Evolutionary conservation across 2,797 vertebrate genomes (phyloP).

Genomic region (Parauchenoglanis ngamensis): DNA sequence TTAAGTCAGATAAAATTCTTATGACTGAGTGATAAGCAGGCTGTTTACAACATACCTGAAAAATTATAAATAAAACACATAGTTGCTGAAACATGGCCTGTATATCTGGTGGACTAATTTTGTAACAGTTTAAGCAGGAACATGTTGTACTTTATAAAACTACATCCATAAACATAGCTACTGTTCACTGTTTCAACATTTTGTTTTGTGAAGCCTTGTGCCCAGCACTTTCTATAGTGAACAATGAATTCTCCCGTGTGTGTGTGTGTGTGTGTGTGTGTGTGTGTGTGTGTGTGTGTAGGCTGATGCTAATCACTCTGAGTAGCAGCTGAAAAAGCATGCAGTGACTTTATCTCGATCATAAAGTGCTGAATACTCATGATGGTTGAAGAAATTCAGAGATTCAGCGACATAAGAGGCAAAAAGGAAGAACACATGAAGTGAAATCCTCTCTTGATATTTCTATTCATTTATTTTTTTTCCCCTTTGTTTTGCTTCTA

Average conservation of each 20-base stretch:
- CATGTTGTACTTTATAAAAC: neutral
- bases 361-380: constrained; percentile 50
- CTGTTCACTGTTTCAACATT: neutral
- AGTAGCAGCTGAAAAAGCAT: constrained; percentile 28
- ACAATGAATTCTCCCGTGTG: constrained; percentile 29
- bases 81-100: neutral
- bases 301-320: constrained; percentile 49
- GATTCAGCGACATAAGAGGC: constrained; percentile 39
- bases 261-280: constrained; percentile 18
- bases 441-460: neutral
- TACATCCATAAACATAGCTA: neutral
- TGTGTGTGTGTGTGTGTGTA: constrained; percentile 21
- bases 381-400: constrained; percentile 31
- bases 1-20: neutral
- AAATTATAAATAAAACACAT: neutral
- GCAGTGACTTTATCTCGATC: constrained; percentile 52
- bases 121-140: neutral
- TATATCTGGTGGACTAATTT: neutral
- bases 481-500: constrained; percentile 19
- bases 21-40: neutral
- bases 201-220: constrained; percentile 16
- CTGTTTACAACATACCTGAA: neutral
- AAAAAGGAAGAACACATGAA: neutral
- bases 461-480: neutral
- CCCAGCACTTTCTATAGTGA: constrained; percentile 46